phyloP scores from a whole-genome alignment of 30 jellyfish, hydroid and myxozoan species.

The Turritopsis rubra region DNA sequence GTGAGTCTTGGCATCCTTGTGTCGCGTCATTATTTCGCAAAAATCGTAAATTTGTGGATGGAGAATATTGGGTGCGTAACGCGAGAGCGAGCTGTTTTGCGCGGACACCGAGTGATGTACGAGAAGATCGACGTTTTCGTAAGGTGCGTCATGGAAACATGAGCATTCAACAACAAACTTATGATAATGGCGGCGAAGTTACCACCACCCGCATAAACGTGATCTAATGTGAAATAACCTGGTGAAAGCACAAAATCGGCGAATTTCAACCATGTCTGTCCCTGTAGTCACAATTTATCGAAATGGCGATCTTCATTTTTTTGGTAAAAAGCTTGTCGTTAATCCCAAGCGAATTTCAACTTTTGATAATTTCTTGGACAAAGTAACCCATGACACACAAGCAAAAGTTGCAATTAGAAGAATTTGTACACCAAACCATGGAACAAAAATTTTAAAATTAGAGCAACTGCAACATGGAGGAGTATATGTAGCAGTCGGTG shows the following conservation, averaged over 20 bases:
- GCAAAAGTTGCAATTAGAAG: constrained; percentile 77
- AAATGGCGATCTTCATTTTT: constrained; percentile 72
- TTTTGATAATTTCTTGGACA: constrained; percentile 72
- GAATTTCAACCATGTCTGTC: constrained; percentile 40
- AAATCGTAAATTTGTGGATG: neutral
- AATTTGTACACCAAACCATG: constrained; percentile 84
- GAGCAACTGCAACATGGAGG: constrained; percentile 85
- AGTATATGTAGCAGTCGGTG: constrained; percentile 85
- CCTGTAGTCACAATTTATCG: constrained; percentile 60
- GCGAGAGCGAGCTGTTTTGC: neutral
- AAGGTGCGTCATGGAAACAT: constrained; percentile 2
- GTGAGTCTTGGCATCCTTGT: too few species aligned
- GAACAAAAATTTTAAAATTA: constrained; percentile 50
- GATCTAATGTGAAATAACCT: neutral
- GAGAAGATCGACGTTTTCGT: neutral
- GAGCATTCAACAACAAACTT: constrained; percentile 8
- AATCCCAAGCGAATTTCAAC: constrained; percentile 73
- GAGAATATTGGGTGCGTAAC: too few species aligned
- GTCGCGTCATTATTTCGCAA: too few species aligned
- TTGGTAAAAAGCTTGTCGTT: constrained; percentile 68
- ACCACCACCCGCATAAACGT: constrained; percentile 6
- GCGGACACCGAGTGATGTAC: constrained; percentile 1
- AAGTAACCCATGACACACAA: constrained; percentile 71
- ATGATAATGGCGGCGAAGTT: constrained; percentile 3
- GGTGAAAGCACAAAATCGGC: neutral